Percentiles rank a stretch among this genome's conserved stretches.
phyloP scores from a whole-genome alignment of 1,140 invertebrate genomes.

The Parasteatoda tepidariorum region DNA sequence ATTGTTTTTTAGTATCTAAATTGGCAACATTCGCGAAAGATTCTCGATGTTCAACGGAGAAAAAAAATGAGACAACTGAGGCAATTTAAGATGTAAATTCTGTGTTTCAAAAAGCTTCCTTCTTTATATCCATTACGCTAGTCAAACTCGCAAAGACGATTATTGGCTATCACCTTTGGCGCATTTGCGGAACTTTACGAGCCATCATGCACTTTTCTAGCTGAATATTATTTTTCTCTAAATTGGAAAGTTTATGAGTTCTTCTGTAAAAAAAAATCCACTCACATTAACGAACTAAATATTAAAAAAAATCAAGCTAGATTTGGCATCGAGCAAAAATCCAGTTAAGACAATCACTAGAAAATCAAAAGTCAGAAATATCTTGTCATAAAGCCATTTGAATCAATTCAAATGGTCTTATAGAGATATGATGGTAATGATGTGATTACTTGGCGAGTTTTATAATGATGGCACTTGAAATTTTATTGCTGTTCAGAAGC shows the following conservation, averaged over 20 bases:
- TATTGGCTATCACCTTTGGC: background rate
- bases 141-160: background rate
- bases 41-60: too few species aligned
- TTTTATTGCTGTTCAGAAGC: constrained; percentile 7
- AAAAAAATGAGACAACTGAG: background rate
- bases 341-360: background rate
- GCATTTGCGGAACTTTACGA: background rate
- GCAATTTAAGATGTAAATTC: background rate
- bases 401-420: constrained; percentile 20
- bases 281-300: too few species aligned
- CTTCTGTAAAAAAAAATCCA: too few species aligned
- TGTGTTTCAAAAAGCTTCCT: background rate
- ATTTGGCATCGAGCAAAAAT: background rate
- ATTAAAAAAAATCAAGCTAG: too few species aligned
- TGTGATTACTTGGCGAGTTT: constrained; percentile 16
- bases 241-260: background rate
- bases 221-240: background rate
- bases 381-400: background rate
- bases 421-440: constrained; percentile 1
- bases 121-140: background rate
- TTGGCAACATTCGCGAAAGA: too few species aligned
- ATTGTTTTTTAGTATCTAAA: too few species aligned
- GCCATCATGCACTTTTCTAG: background rate
- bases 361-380: background rate
- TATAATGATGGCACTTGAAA: constrained; percentile 36